phyloP scores from a whole-genome alignment of 2,888 invertebrate genomes.

The Sphaerophoria rueppellii region DNA sequence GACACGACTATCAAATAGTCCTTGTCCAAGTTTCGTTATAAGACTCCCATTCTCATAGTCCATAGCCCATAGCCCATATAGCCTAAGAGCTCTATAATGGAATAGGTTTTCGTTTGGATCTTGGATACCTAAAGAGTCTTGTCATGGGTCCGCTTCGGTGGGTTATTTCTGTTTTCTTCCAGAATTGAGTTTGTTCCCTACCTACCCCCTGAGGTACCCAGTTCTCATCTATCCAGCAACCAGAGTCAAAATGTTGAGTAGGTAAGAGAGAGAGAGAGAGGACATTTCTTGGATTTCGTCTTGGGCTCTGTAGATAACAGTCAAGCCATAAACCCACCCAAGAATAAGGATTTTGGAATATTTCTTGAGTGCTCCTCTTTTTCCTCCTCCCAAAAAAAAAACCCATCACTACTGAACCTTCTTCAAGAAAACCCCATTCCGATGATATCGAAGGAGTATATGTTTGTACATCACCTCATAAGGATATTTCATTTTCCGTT shows the following conservation, averaged over 20 bases:
- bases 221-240: neutral
- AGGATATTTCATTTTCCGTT: conserved; percentile 67
- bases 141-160: conserved; percentile 43
- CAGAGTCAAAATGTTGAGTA: neutral
- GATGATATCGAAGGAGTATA: conserved; percentile 23
- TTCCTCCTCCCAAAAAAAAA: neutral
- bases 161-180: conserved; percentile 31
- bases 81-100: conserved; percentile 61
- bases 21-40: conserved; percentile 70
- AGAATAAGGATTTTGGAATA: conserved; percentile 67
- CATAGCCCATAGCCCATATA: conserved; percentile 22
- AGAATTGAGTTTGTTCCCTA: conserved; percentile 28
- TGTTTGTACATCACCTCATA: conserved; percentile 20
- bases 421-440: conserved; percentile 33
- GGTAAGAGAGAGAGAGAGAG: conserved; percentile 22
- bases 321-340: conserved; percentile 54
- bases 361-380: conserved; percentile 47
- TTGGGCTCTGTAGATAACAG: conserved; percentile 46
- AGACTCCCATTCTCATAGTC: neutral
- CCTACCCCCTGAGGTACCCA: too few species aligned
- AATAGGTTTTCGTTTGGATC: conserved; percentile 57
- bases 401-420: neutral
- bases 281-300: conserved; percentile 67
- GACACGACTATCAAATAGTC: conserved; percentile 50
- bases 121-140: neutral